These are phyloP conservation scores for Saccopteryx bilineata DNA, from an alignment of 2,113 vertebrate genomes.

Conservation along the genomic window DNA sequence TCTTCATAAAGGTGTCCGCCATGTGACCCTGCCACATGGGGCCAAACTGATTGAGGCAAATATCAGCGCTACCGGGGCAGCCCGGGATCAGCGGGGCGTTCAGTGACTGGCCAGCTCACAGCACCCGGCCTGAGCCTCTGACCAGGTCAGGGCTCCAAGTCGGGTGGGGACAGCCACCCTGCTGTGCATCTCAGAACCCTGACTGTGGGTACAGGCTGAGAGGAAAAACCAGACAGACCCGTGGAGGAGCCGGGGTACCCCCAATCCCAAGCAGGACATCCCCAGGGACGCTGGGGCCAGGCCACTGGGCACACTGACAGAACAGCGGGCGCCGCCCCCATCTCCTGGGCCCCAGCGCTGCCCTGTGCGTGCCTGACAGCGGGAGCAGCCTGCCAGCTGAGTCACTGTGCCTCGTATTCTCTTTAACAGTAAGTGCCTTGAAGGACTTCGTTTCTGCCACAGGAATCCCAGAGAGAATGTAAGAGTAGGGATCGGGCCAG, in stretches of 20 bases:
- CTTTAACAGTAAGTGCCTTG: accelerated
- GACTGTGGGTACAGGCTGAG: background rate
- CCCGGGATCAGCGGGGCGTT: accelerated
- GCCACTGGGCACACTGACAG: accelerated
- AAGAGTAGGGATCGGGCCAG: accelerated
- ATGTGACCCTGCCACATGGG: background rate
- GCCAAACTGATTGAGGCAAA: background rate
- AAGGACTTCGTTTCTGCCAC: background rate
- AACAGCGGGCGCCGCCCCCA: accelerated
- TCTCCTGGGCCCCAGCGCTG: background rate
- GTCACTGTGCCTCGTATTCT: accelerated
- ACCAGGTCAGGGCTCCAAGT: background rate
- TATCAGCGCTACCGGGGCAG: background rate
- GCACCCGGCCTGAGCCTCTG: background rate
- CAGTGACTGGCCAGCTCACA: background rate
- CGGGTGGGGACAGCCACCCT: background rate
- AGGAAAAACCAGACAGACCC: background rate
- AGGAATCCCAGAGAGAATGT: background rate
- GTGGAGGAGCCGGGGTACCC: no score
- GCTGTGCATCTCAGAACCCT: background rate
- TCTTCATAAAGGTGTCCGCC: no score
- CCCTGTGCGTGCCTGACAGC: background rate
- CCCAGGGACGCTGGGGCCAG: background rate
- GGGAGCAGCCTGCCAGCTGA: accelerated
- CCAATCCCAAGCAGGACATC: background rate